phyloP scores from a whole-genome alignment of 2,113 vertebrate genomes.

The Crocuta crocuta region DNA sequence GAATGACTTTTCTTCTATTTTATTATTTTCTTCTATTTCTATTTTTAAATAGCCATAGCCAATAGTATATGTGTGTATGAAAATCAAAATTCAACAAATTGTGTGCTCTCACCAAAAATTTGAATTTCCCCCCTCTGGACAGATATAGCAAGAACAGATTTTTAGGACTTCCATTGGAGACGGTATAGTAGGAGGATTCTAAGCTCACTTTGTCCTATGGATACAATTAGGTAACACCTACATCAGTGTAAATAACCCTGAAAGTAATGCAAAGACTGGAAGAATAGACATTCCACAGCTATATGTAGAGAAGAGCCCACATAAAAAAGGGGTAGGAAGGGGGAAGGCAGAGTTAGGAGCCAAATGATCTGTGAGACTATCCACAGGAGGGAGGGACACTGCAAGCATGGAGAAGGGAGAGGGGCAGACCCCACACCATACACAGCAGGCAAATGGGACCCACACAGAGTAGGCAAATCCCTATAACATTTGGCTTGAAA shows the following conservation, averaged over 20 bases:
- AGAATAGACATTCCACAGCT: not conserved
- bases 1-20: not conserved
- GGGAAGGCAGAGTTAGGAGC: not conserved
- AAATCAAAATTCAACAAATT: not conserved
- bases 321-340: not conserved
- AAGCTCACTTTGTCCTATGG: not conserved
- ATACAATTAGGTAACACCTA: not conserved
- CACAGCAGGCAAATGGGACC: not conserved
- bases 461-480: not conserved
- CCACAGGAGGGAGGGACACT: not conserved
- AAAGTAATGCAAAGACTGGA: not conserved
- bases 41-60: not conserved
- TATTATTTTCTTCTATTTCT: not conserved
- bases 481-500: not conserved
- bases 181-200: not conserved
- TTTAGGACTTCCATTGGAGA: not conserved
- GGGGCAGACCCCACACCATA: not conserved
- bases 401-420: not conserved
- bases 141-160: not conserved
- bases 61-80: not conserved
- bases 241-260: not conserved
- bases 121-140: not conserved
- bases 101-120: not conserved
- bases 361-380: not conserved
- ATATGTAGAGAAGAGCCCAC: not conserved